Base-by-base conservation (phyloP, 2,888 invertebrate genomes). In the Chydorus sphaericus region DNA sequence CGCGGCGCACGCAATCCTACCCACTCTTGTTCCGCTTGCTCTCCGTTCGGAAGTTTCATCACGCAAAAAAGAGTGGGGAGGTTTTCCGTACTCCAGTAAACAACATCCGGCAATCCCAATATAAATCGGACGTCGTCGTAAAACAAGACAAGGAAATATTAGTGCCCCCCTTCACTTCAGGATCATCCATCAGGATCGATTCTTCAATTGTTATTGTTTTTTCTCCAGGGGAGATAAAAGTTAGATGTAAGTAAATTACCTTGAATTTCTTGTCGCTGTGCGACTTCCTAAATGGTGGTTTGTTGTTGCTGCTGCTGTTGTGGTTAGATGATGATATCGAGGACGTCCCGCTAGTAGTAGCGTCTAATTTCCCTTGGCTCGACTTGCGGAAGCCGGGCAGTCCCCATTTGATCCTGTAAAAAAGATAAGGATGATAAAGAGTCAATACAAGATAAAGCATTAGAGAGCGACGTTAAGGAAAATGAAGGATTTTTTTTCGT, bases 321-420 rank as follows among this genome's bases (percentile, higher is more conserved):
- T 50, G 38, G 16, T 48, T 39, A 36, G 28, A 37, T 28, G 10
- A 18, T 14, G 28, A 48, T 18, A 18, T 23, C 29, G 50, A 20
- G 31, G 38, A 57, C 31, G 38, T n/a, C 58, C 55, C 58, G 59
- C 57, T 60, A 62, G 56, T 59, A 60, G 38, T 59, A 57, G 59
- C 61, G 90, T 86, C 55, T 61, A 83, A 82, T 72, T 89, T 89
- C 63, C 84, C 84, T 70, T 89, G 88, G 63, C 90, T 89, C 63
- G 86, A 77, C 71, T 93, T 93, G 62, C 91, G 79, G 59, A 92
- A 77, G 53, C 85, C 80, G 69, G 82, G 88, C 60, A 90, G 85
- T 69, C 93, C 75, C 86, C 92, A 89, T 79, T 90, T 91, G 68
- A 85, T 80, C 59, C 55, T 53, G 26, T 64, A 71, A 61, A 74